These are phyloP conservation scores for Stenchaetothrips biformis DNA, from an alignment of 2,888 invertebrate genomes.

Conservation along the genomic window DNA sequence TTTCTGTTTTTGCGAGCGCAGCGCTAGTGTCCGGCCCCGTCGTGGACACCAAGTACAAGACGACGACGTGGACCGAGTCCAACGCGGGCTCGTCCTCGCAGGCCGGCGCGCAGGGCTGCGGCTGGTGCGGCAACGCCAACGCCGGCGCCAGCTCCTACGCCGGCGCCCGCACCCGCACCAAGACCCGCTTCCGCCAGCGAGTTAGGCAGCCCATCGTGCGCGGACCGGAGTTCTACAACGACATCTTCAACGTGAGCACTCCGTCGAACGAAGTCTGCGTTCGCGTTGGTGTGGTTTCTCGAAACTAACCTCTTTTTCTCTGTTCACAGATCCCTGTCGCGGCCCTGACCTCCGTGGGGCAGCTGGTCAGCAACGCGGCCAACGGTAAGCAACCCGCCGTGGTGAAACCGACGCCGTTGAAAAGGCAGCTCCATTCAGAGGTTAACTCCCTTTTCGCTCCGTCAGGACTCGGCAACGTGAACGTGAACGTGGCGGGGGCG, in stretches of 20 bases:
- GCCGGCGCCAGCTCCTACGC: neutral
- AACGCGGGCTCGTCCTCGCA: neutral
- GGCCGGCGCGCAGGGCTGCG: neutral
- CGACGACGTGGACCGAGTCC: neutral
- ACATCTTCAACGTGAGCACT: conserved; percentile 19
- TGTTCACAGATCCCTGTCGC: neutral
- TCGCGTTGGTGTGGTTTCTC: neutral
- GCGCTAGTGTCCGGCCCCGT: neutral
- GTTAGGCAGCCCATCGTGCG: neutral
- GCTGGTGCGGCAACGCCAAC: neutral
- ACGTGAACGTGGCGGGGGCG: conserved; percentile 1
- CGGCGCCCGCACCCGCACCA: neutral
- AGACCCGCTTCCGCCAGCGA: neutral
- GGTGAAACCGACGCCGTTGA: neutral
- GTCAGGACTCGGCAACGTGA: neutral
- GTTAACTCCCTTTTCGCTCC: neutral
- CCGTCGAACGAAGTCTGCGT: neutral
- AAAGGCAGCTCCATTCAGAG: neutral
- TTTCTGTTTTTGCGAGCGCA: neutral
- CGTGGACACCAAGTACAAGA: conserved; percentile 3
- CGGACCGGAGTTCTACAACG: conserved; percentile 12
- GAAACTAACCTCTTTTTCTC: neutral
- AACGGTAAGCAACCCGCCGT: neutral
- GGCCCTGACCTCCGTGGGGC: neutral
- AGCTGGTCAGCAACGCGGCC: neutral